These are phyloP conservation scores for Melanaphis sacchari DNA, from an alignment of 1,140 invertebrate species.

Conservation along the genomic window DNA sequence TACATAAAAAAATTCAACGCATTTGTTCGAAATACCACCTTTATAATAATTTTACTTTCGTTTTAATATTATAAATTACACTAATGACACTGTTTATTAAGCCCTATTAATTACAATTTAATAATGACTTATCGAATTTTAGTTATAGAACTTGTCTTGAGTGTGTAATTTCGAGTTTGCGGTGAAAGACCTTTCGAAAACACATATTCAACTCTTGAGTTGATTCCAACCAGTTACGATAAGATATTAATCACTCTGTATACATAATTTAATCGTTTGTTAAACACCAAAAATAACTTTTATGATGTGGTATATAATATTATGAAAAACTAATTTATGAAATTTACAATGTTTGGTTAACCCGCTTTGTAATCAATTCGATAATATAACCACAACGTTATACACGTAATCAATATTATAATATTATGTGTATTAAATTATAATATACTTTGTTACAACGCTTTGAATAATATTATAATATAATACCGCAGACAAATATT, in stretches of 20 bases:
- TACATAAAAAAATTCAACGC: neutral
- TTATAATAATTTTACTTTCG: neutral
- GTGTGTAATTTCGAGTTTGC: neutral
- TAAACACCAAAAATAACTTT: neutral
- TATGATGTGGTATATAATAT: neutral
- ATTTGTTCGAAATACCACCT: no score
- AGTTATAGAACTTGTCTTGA: neutral
- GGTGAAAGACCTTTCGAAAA: neutral
- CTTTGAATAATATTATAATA: neutral
- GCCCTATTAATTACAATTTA: neutral
- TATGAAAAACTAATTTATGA: neutral
- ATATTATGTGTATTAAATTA: neutral
- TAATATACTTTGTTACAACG: neutral
- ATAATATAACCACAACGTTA: neutral
- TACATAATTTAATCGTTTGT: neutral
- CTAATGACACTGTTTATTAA: neutral
- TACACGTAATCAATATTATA: neutral
- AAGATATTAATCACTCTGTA: neutral
- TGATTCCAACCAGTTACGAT: neutral
- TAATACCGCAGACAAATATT: neutral
- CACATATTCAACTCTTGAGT: neutral
- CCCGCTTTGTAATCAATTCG: neutral
- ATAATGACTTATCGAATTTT: neutral
- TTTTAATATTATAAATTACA: neutral
- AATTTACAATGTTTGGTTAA: neutral